Conservation (phyloP, 1,140 invertebrate species). For the Brachionus koreanus region DNA sequence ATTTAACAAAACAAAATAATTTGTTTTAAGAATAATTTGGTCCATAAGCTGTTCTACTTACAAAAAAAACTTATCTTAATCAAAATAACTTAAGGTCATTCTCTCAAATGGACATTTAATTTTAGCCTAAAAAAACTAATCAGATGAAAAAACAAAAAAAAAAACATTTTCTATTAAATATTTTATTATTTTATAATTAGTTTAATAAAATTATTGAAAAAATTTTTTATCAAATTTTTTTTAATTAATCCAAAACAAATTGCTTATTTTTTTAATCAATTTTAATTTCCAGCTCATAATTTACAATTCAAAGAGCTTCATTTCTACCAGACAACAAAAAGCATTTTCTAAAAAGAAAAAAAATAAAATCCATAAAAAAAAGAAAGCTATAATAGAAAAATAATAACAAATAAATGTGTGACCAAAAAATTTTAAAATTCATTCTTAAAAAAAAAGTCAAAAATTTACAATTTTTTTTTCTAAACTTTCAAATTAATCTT, state of each 20-base stretch:
- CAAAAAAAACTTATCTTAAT: neutral
- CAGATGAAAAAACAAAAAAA: neutral
- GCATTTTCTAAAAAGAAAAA: neutral
- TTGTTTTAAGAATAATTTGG: neutral
- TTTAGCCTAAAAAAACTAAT: neutral
- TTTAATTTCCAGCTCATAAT: neutral
- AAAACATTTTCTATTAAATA: neutral
- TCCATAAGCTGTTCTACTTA: neutral
- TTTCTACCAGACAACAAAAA: neutral
- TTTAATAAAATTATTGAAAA: neutral
- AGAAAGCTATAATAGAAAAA: neutral
- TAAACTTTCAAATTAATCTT: neutral
- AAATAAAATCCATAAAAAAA: neutral
- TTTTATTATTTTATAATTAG: neutral
- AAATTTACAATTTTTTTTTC: neutral
- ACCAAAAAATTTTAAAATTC: slow-evolving; percentile 3
- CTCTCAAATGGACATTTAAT: neutral
- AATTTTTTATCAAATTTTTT: neutral
- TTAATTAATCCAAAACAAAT: neutral
- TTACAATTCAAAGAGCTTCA: neutral
- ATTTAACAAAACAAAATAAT: neutral
- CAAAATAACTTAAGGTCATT: neutral
- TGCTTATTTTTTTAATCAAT: neutral
- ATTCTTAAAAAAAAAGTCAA: neutral
- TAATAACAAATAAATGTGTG: neutral